A percentile compares a stretch with the other conserved stretches of the same genome.
Conservation (phyloP, 2,113 vertebrate species). For the Melospiza georgiana region DNA sequence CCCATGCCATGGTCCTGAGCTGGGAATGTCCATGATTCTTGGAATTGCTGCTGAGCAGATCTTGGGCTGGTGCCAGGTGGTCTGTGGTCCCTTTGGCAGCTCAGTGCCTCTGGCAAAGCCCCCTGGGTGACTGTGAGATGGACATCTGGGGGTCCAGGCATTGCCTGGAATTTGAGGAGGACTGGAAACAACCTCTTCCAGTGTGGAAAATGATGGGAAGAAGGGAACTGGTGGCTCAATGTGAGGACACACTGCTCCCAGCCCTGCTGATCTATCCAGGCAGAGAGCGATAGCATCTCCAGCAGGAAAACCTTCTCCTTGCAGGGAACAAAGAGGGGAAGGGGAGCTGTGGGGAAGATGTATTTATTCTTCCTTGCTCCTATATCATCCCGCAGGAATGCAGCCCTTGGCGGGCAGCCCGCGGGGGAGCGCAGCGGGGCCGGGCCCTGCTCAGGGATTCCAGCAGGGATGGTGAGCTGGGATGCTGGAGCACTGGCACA, state of each 20-base stretch:
- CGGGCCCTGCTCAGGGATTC: neutral
- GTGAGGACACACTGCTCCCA: constrained; percentile 19
- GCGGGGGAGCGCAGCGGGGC: rapidly evolving
- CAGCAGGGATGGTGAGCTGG: neutral
- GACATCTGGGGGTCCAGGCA: neutral
- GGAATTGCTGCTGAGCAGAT: neutral
- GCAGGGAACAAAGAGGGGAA: constrained; percentile 69
- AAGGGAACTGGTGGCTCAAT: neutral
- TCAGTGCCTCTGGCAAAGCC: neutral
- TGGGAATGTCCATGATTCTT: neutral
- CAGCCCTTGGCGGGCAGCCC: constrained; percentile 33
- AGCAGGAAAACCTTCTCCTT: constrained; percentile 74
- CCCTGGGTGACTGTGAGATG: neutral
- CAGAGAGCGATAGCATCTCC: constrained; percentile 71
- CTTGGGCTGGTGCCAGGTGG: neutral
- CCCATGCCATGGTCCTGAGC: neutral
- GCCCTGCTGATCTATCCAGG: constrained; percentile 35
- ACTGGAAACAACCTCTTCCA: neutral
- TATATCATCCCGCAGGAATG: constrained; percentile 73
- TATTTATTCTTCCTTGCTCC: constrained; percentile 61
- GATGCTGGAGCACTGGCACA: neutral
- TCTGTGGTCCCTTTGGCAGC: neutral
- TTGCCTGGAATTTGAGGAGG: neutral
- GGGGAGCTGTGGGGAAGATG: constrained; percentile 41
- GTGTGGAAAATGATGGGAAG: neutral